Evolutionary conservation across 2,888 invertebrate genomes (phyloP).

Genomic region (Drosophila anomelani): DNA sequence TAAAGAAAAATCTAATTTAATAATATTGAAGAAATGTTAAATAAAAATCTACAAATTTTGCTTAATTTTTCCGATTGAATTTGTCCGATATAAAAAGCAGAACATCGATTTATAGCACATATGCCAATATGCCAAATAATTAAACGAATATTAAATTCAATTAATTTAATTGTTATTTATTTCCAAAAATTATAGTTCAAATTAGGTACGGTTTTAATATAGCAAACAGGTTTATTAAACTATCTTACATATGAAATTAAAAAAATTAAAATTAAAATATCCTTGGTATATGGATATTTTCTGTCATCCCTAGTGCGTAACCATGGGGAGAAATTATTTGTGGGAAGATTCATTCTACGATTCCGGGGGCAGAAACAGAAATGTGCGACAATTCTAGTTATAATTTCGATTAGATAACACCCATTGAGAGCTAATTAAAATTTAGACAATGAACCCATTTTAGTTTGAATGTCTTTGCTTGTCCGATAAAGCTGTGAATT

Average conservation of each 20-base stretch:
- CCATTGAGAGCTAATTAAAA: slow-evolving; percentile 2
- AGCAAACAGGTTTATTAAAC: neutral
- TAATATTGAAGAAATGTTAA: too few species aligned
- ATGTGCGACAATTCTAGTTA: neutral
- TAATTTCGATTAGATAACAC: neutral
- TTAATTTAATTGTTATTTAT: neutral
- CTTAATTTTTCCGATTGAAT: neutral
- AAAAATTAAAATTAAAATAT: neutral
- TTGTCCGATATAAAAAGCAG: neutral
- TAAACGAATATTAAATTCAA: neutral
- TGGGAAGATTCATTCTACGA: neutral
- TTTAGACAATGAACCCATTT: neutral
- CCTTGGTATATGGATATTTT: neutral
- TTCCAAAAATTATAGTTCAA: neutral
- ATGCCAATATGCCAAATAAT: neutral
- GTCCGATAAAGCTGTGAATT: neutral
- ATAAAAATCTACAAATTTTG: too few species aligned
- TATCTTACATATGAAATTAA: too few species aligned
- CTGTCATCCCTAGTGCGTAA: neutral
- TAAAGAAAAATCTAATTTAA: too few species aligned
- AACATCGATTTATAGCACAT: neutral
- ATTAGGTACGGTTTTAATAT: neutral
- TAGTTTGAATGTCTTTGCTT: neutral
- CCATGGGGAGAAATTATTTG: neutral
- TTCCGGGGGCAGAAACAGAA: neutral